A percentile compares a stretch with the other conserved stretches of the same genome.
These are phyloP conservation scores for Pampusana beccarii DNA, from an alignment of 2,113 vertebrate genomes.

Conservation along the genomic window DNA sequence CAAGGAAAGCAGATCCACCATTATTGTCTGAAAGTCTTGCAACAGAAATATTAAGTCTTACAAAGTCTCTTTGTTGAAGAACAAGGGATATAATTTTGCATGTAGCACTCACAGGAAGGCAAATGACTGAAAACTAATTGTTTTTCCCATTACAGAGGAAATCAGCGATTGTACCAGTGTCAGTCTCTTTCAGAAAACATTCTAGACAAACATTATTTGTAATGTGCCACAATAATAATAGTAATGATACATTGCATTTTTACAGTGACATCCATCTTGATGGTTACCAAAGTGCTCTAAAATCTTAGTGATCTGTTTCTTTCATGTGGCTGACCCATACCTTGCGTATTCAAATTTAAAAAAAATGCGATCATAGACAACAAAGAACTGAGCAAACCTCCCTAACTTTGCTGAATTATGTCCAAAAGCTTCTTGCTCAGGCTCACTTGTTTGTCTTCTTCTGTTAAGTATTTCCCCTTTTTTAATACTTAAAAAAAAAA, in stretches of 20 bases:
- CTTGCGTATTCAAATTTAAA: neutral
- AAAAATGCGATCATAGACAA: neutral
- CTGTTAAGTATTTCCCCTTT: neutral
- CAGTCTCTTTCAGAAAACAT: neutral
- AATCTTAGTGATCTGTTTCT: neutral
- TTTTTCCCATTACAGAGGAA: constrained; percentile 39
- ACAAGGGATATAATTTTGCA: constrained; percentile 35
- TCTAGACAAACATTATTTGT: constrained; percentile 12
- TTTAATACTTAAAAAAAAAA: neutral
- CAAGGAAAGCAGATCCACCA: neutral
- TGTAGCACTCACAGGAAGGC: neutral
- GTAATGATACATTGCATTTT: constrained; percentile 23
- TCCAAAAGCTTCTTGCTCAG: neutral
- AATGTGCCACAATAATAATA: neutral
- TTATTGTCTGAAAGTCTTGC: neutral
- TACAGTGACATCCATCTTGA: neutral
- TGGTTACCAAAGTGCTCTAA: neutral
- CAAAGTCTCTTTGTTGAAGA: neutral
- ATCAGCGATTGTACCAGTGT: neutral
- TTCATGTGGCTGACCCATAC: neutral
- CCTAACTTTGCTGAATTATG: neutral
- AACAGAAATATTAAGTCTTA: neutral
- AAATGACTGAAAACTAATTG: constrained; percentile 58
- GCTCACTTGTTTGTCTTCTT: neutral
- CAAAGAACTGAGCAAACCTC: neutral